Conservation (phyloP, 37 sponge, comb jelly and placozoan species). For the Axinella damicornis region DNA sequence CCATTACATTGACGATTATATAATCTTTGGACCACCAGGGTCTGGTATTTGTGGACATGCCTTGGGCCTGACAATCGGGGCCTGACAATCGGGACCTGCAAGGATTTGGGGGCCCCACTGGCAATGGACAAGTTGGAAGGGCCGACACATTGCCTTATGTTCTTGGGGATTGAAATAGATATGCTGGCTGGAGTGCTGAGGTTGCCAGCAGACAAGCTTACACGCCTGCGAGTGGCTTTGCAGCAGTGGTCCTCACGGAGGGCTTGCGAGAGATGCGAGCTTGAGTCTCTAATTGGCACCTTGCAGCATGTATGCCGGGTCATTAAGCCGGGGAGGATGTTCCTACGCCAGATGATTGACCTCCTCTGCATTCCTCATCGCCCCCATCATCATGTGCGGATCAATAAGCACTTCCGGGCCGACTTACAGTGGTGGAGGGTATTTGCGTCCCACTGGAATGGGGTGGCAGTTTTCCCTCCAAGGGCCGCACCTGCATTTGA, state of each 20-base stretch:
- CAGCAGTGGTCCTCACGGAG: not conserved
- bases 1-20: too few relatives aligned
- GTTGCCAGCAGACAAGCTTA: constrained; percentile 55
- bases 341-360: constrained; percentile 23
- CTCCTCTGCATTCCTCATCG: not conserved
- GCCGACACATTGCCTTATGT: constrained; percentile 22
- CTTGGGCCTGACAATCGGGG: not conserved
- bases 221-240: not conserved
- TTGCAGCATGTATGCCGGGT: constrained; percentile 43
- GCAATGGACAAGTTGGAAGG: constrained; percentile 56
- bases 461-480: not conserved
- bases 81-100: too few relatives aligned
- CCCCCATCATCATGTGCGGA: constrained; percentile 31
- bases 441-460: constrained; percentile 56
- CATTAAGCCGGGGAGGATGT: constrained; percentile 44
- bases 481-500: not conserved
- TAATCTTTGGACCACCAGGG: too few relatives aligned
- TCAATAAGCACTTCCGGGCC: constrained; percentile 48
- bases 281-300: constrained; percentile 30
- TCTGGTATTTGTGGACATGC: too few relatives aligned
- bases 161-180: constrained; percentile 55
- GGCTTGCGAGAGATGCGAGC: constrained; percentile 20
- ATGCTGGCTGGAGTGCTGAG: constrained; percentile 16
- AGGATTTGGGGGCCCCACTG: constrained; percentile 39
- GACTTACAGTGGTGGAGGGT: constrained; percentile 62